These are phyloP conservation scores for Tapirus indicus DNA, from an alignment of 2,797 vertebrate species.

Conservation along the genomic window DNA sequence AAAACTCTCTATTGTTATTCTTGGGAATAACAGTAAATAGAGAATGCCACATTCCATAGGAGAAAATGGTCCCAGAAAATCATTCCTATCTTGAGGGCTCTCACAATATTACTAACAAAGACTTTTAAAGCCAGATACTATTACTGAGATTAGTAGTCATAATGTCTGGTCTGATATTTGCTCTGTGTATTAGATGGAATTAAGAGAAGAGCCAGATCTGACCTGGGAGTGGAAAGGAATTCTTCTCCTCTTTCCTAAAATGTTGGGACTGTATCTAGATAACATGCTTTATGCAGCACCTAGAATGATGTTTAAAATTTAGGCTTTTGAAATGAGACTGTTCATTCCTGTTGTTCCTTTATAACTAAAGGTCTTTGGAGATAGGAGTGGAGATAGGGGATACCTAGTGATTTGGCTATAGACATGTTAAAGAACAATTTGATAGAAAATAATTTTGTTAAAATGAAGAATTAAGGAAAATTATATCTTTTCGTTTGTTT, in stretches of 20 bases:
- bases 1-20: slow-evolving; percentile 3
- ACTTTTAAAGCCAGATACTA: background rate
- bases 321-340: background rate
- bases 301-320: slow-evolving; percentile 14
- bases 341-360: slow-evolving; percentile 16
- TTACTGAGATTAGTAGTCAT: background rate
- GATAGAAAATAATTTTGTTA: slow-evolving; percentile 23
- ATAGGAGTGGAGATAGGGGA: background rate
- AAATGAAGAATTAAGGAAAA: slow-evolving; percentile 2
- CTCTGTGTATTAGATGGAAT: background rate
- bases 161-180: background rate
- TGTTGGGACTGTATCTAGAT: background rate
- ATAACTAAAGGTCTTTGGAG: background rate
- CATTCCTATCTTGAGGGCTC: background rate
- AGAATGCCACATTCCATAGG: background rate
- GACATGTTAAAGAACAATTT: background rate
- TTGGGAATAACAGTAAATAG: background rate
- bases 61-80: background rate
- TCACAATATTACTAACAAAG: background rate
- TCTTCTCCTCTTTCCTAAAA: background rate
- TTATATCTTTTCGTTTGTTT: background rate
- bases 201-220: slow-evolving; percentile 4
- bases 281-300: background rate
- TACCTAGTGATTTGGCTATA: background rate
- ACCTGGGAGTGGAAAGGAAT: background rate